These are phyloP conservation scores for Cirrhinus molitorella DNA, from an alignment of 2,797 vertebrate species.

Conservation along the genomic window DNA sequence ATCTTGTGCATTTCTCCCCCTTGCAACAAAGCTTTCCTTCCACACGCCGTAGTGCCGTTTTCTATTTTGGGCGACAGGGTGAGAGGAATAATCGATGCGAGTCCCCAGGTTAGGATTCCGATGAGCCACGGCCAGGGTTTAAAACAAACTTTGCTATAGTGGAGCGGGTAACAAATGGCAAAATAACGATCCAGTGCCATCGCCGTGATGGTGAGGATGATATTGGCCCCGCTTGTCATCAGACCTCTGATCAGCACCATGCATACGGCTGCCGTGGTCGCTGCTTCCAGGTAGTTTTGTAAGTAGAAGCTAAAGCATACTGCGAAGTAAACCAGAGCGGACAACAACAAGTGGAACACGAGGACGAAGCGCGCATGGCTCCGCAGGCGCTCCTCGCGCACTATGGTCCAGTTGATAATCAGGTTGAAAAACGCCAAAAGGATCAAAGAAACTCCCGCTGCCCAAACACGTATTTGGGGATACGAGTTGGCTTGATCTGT, in stretches of 20 bases:
- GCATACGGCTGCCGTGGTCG: conserved; percentile 58
- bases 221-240: conserved; percentile 79
- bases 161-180: conserved; percentile 79
- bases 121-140: conserved; percentile 75
- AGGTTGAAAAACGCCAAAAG: conserved; percentile 80
- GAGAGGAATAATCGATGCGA: conserved; percentile 75
- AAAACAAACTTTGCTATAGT: conserved; percentile 67
- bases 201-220: conserved; percentile 79
- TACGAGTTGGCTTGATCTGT: conserved; percentile 49
- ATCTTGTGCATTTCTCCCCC: conserved; percentile 71
- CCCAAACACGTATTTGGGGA: conserved; percentile 72
- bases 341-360: conserved; percentile 78
- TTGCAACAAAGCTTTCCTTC: conserved; percentile 64
- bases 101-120: conserved; percentile 73
- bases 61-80: conserved; percentile 46
- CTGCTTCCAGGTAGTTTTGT: conserved; percentile 66
- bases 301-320: conserved; percentile 76
- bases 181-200: conserved; percentile 82
- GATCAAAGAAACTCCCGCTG: conserved; percentile 76
- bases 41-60: conserved; percentile 34
- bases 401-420: conserved; percentile 79
- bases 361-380: conserved; percentile 79
- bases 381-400: conserved; percentile 73
- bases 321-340: conserved; percentile 75
- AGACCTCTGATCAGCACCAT: conserved; percentile 68